Percentiles rank a stretch among this genome's conserved stretches.
These are phyloP conservation scores for Catharus minimus DNA, from an alignment of 2,113 vertebrate genomes.

Conservation along the genomic window DNA sequence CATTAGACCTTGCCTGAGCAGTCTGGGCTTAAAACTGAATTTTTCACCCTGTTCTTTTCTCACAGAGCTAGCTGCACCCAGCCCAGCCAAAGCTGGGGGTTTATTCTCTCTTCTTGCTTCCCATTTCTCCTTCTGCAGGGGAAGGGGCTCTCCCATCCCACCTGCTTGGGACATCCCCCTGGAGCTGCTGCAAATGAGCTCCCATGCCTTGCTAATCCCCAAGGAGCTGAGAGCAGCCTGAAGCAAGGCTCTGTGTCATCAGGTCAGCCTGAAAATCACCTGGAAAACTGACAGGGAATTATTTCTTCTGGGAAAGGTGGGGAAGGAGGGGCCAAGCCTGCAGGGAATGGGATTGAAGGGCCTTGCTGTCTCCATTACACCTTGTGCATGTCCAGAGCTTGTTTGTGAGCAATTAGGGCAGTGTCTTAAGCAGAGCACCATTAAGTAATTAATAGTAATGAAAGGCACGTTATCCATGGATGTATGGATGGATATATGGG, in stretches of 20 bases:
- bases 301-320: background rate
- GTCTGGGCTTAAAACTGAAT: background rate
- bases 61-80: background rate
- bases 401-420: background rate
- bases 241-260: background rate
- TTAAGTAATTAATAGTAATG: conserved; percentile 20
- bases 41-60: background rate
- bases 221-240: background rate
- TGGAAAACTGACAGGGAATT: background rate
- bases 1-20: background rate
- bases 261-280: background rate
- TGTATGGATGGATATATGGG: too few species aligned
- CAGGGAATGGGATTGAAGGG: background rate
- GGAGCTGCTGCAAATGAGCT: background rate
- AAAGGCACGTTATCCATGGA: background rate
- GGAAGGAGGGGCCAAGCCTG: background rate
- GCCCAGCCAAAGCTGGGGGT: rapidly evolving
- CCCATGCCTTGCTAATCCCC: too few species aligned
- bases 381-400: background rate
- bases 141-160: background rate
- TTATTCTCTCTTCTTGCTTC: background rate
- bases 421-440: background rate
- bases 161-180: too few species aligned
- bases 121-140: background rate
- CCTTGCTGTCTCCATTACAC: background rate